phyloP scores from a whole-genome alignment of 2,113 vertebrate genomes.

The Tachysurus vachellii region DNA sequence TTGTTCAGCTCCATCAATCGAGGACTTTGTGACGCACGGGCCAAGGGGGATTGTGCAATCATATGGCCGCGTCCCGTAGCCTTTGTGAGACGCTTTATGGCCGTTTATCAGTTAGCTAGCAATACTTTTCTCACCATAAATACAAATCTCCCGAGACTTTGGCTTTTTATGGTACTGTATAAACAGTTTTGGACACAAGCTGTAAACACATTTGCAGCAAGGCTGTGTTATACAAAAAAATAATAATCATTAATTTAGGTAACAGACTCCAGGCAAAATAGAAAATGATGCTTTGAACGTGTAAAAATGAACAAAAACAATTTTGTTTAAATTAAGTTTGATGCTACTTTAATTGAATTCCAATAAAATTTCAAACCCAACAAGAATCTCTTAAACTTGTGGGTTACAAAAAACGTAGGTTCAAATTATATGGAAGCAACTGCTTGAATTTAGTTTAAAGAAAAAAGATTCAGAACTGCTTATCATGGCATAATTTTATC shows the following conservation, averaged over 20 bases:
- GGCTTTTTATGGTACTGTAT: not conserved
- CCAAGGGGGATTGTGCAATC: slow-evolving; percentile 65
- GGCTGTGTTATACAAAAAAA: too few species aligned
- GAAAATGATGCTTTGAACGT: not conserved
- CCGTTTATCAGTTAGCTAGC: slow-evolving; percentile 62
- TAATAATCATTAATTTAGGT: not conserved
- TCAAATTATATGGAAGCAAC: not conserved
- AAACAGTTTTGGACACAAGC: not conserved
- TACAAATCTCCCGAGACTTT: slow-evolving; percentile 16
- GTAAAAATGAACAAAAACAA: not conserved
- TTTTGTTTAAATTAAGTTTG: too few species aligned
- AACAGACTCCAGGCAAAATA: not conserved
- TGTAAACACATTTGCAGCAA: not conserved
- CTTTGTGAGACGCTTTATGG: slow-evolving; percentile 56
- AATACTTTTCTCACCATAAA: slow-evolving; percentile 43
- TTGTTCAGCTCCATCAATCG: slow-evolving; percentile 58
- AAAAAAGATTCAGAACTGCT: not conserved
- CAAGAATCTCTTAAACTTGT: not conserved
- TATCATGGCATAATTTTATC: not conserved
- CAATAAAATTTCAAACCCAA: not conserved
- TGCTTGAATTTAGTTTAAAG: not conserved
- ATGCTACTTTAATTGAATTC: not conserved
- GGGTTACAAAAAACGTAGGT: not conserved
- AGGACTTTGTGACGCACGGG: slow-evolving; percentile 61
- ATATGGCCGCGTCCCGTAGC: slow-evolving; percentile 64